phyloP scores from a whole-genome alignment of 2,113 vertebrate genomes.

The Clarias batrachus region DNA sequence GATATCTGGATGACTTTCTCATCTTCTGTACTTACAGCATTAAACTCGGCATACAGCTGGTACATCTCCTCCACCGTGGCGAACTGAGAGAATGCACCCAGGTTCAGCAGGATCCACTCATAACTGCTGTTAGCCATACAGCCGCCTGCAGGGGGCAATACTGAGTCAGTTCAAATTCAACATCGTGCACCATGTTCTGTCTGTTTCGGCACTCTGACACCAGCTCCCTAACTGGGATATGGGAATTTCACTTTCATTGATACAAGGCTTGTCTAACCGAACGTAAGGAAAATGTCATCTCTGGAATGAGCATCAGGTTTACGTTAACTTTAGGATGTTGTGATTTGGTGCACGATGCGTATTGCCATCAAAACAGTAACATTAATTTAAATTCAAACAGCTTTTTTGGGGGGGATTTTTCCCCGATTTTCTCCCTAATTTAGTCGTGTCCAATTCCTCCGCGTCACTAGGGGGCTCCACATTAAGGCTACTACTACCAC shows the following conservation, averaged over 20 bases:
- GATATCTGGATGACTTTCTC: not conserved
- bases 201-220: not conserved
- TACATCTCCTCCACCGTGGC: slow-evolving; percentile 47
- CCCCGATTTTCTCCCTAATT: too few relatives aligned
- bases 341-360: not conserved
- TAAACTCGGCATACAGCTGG: slow-evolving; percentile 41
- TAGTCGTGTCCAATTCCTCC: too few relatives aligned
- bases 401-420: too few relatives aligned
- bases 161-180: not conserved
- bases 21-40: slow-evolving; percentile 44
- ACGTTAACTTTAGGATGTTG: not conserved
- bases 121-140: slow-evolving; percentile 41
- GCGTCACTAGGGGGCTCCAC: too few relatives aligned
- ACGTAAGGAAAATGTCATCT: not conserved
- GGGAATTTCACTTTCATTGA: too few relatives aligned
- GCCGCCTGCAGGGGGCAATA: slow-evolving; percentile 31
- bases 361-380: not conserved
- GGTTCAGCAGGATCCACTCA: slow-evolving; percentile 49
- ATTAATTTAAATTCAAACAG: not conserved
- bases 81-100: slow-evolving; percentile 46
- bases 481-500: too few relatives aligned
- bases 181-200: too few relatives aligned
- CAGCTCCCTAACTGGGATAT: not conserved
- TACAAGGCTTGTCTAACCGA: too few relatives aligned
- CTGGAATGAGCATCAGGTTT: not conserved